Base-by-base conservation (phyloP, 2,113 vertebrate genomes). In the Cryptomyrus ogoouensis region DNA sequence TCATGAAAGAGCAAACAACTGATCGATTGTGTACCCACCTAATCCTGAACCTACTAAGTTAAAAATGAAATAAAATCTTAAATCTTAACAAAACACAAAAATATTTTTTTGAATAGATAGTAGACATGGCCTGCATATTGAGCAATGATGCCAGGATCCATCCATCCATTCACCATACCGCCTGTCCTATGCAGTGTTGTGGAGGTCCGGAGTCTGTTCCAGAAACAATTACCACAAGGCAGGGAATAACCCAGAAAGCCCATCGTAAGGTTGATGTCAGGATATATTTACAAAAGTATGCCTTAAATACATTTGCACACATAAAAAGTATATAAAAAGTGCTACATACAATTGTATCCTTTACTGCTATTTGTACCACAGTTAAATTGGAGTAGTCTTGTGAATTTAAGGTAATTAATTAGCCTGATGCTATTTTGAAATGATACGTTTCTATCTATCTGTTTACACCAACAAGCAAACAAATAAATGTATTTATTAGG, bases 1-100 rank as follows among this genome's bases (percentile, higher is more conserved):
- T 92, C 92, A 74, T 74, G 31, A 35, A 91, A 93, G 94, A 94
- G 93, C 93, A 95, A 94, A 94, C 95, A 94, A 92, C 91, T 93
- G 92, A 96, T 95, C 94, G 93, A 96, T 95, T 92, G 39, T 88
- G 42, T n/a, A 89, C 91, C 94, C 95, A 91, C 93, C 94, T 95
- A 94, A 95, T 93, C 94, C 94, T 92, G 91, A 95, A 93, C 90
- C 91, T 89, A 88, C 91, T 94, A 95, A 95, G 88, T 92, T 95
- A 93, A 90, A 90, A 90, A 77, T 15, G 70, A 90, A 94, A 93
- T 93, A 70, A 91, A 94, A 94, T 91, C 89, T 53, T 93, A 94
- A n/a, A 50, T 85, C 44, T 94, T 80, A 77, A 91, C 17, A 94
- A 92, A 95, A 91, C 89, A 93, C 90, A 91, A 56, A 89, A 42